These are phyloP conservation scores for Portunus trituberculatus DNA, from an alignment of 1,140 invertebrate species.

Conservation along the genomic window DNA sequence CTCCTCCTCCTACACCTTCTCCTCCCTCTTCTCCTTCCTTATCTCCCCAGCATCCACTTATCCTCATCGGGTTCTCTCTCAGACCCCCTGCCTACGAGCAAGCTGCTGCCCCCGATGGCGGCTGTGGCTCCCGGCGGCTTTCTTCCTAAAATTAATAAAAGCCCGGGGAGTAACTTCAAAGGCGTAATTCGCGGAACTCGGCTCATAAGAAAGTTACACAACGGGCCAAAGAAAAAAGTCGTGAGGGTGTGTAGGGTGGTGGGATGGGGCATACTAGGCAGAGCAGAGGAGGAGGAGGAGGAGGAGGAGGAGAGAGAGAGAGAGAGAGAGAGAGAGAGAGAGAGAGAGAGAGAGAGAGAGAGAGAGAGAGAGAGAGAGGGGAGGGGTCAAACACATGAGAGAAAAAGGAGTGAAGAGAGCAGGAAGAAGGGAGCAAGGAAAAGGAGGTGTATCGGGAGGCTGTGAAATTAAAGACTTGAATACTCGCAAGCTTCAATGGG, in stretches of 20 bases:
- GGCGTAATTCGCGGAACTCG: constrained; percentile 65
- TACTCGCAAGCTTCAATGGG: constrained; percentile 32
- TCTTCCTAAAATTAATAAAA: constrained; percentile 68
- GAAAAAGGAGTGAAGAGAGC: background rate
- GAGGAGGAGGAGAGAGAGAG: background rate
- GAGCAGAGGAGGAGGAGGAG: background rate
- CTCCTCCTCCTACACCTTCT: background rate
- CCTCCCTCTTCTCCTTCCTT: background rate
- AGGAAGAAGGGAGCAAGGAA: background rate
- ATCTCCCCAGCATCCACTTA: background rate
- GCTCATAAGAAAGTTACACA: constrained; percentile 68
- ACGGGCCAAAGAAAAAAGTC: constrained; percentile 53
- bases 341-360: constrained; percentile 9
- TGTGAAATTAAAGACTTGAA: background rate
- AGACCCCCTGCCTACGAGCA: background rate
- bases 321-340: background rate
- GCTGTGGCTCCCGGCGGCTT: constrained; percentile 37
- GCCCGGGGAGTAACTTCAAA: constrained; percentile 58
- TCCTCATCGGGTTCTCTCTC: background rate
- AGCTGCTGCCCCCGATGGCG: constrained; percentile 4
- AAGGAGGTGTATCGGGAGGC: constrained; percentile 9
- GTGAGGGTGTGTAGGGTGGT: background rate
- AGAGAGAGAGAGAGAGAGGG: constrained; percentile 31
- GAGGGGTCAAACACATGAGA: too few species aligned
- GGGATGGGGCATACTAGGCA: background rate